Evolutionary conservation across 2,888 invertebrate genomes (phyloP).

Genomic region (Sinhomidia bicolor): DNA sequence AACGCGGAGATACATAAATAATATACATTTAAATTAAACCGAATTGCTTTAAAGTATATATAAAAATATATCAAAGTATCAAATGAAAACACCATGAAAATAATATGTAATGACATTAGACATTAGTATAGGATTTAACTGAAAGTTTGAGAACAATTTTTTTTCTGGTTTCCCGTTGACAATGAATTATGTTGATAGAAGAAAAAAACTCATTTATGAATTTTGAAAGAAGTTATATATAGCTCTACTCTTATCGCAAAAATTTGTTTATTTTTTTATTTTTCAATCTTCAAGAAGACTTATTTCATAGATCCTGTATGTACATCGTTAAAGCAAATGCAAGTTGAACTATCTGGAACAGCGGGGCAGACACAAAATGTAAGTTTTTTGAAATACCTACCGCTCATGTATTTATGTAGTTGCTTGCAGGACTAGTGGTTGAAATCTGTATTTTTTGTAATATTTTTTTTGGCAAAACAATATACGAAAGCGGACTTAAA

Average conservation of each 20-base stretch:
- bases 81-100: background rate
- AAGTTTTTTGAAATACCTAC: background rate
- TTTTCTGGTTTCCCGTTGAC: background rate
- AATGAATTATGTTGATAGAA: conserved; percentile 6
- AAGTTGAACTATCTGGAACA: background rate
- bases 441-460: too few relatives aligned
- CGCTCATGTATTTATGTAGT: background rate
- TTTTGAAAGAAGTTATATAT: background rate
- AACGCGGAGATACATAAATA: too few relatives aligned
- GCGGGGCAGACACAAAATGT: background rate
- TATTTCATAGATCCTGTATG: conserved; percentile 1
- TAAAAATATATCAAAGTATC: too few relatives aligned
- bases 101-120: background rate
- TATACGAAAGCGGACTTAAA: too few relatives aligned
- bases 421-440: too few relatives aligned
- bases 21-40: too few relatives aligned
- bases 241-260: background rate
- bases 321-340: background rate
- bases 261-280: background rate
- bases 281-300: background rate
- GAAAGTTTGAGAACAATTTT: background rate
- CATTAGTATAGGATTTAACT: background rate
- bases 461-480: background rate
- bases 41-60: too few relatives aligned
- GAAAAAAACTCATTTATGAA: background rate